Percentiles rank a stretch among this genome's conserved stretches.
Evolutionary conservation across 2,797 vertebrate genomes (phyloP).

Genomic region (Sparidentex hasta): DNA sequence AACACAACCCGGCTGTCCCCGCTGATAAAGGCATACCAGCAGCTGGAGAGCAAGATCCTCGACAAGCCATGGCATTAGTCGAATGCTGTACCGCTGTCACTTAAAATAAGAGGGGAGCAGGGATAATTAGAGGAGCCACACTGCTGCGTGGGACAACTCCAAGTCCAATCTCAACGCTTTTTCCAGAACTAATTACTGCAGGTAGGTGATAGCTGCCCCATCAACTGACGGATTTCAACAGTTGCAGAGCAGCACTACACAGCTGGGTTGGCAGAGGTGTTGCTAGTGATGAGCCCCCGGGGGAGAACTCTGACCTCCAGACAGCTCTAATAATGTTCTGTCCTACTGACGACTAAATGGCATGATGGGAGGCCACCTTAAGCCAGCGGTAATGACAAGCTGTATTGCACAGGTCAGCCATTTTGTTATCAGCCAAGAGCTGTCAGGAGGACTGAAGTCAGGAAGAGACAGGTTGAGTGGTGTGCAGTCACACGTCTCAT

Average conservation of each 20-base stretch:
- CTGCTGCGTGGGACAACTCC: constrained; percentile 65
- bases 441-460: constrained; percentile 53
- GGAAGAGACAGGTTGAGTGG: constrained; percentile 28
- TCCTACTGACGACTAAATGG: constrained; percentile 54
- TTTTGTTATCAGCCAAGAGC: constrained; percentile 67
- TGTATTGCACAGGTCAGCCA: constrained; percentile 76
- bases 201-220: constrained; percentile 65
- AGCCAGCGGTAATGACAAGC: constrained; percentile 67
- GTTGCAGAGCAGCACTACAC: constrained; percentile 48
- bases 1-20: constrained; percentile 66
- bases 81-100: constrained; percentile 72
- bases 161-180: constrained; percentile 50
- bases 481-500: constrained; percentile 50
- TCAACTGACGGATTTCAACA: constrained; percentile 74
- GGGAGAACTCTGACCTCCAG: constrained; percentile 71
- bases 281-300: constrained; percentile 68
- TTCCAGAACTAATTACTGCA: constrained; percentile 75
- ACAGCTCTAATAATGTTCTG: constrained; percentile 79
- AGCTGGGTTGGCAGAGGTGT: constrained; percentile 60
- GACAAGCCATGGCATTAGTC: constrained; percentile 60
- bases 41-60: constrained; percentile 52
- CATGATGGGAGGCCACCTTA: constrained; percentile 61
- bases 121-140: constrained; percentile 75
- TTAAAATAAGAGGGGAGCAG: constrained; percentile 67
- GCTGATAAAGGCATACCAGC: constrained; percentile 71